Base-by-base conservation (phyloP, 2,113 vertebrate genomes). In the Tautogolabrus adspersus region DNA sequence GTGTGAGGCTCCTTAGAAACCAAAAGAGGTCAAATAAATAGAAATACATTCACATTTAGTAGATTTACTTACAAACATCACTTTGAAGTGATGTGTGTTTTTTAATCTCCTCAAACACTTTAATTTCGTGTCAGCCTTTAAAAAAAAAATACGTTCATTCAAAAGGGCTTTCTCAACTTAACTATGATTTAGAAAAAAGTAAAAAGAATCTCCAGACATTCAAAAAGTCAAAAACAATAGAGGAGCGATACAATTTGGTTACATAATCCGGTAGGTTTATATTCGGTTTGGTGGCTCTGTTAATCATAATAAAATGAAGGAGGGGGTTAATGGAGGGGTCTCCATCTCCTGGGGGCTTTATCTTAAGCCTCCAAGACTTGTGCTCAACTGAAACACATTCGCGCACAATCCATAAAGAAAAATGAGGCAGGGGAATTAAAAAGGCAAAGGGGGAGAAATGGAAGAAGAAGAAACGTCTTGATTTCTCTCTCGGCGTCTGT, bases 401-500 rank as follows among this genome's bases (percentile, higher is more conserved):
- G 67, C 72, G 57, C 69, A 86, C 79, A 73, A 70, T 73, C 77
- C 60, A 67, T 55, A 77, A 23, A 61, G 34, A 81, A 26, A 65
- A 30, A 64, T 23, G 55, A 64, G 37, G 74, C 46, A 47, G 42
- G 34, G 57, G 46, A 55, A 46, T 10, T 65, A 58, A 68, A 72
- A 72, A 59, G 64, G 59, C 9, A 58, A 57, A 23, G n/a, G 23
- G 10, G 11, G 63, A 15, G 61, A 7, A 16, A 46, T 57, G 52
- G 40, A 42, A 42, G 40, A 42, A 61, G 79, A 63, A 67, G 77
- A 37, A 65, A 67, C 61, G 37, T 62, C 75, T 89, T 74, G 70
- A 42, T 91, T 89, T 90, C 88, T 82, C 77, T 66, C 75, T 56
- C 34, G 18, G 82, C 58, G 73, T 87, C 86, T 78, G 76, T 88